Base-by-base conservation (phyloP, 2,797 vertebrate species). In the Smutsia gigantea region DNA sequence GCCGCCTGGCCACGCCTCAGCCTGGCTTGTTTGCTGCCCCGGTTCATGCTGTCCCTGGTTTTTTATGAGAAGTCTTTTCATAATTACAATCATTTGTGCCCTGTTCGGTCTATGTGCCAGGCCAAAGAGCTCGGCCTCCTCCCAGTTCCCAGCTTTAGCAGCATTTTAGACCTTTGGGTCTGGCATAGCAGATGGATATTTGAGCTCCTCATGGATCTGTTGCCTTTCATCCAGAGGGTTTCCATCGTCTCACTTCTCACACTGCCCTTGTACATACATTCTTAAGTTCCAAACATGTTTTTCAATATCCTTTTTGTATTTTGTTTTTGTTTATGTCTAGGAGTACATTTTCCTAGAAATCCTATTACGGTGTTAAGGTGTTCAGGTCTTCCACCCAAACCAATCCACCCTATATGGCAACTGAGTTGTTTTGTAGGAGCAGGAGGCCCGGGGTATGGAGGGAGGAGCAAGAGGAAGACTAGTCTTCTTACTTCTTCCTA, bases 11-110 rank as follows among this genome's bases (percentile, higher is more conserved):
- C 63, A 71, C 34, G 63, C 42, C 57, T 55, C 53, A 39, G 68
- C 9, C 23, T 86, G 81, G 29, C 31, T 72, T 83, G 9, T 68
- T 64, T 27, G 95, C 74, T 0, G 1, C 37, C 66, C 88, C 71
- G 14, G 49, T 59, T 89, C 69, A 14, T 11, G 34, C 34, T 46
- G 21, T 79, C 21, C 57, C 83, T 84, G 71, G n/a, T 53, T 86
- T 53, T 86, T 95, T 84, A 84, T 64, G 81, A 86, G 96, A 95
- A 53, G 21, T 46, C 51, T 79, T 87, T 89, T 72, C 27, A 31
- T 95, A 87, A 96, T 91, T 89, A 5, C 15, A 86, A 7, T 91
- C 61, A 51, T 92, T 37, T 95, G 83, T 82, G 51, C 57, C n/a
- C 61, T 81, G 31, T 68, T 79, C 59, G 66, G 51, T 78, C 57